Evolutionary conservation across 1,140 invertebrate genomes (phyloP).

Genomic region (Drosophila ficusphila): DNA sequence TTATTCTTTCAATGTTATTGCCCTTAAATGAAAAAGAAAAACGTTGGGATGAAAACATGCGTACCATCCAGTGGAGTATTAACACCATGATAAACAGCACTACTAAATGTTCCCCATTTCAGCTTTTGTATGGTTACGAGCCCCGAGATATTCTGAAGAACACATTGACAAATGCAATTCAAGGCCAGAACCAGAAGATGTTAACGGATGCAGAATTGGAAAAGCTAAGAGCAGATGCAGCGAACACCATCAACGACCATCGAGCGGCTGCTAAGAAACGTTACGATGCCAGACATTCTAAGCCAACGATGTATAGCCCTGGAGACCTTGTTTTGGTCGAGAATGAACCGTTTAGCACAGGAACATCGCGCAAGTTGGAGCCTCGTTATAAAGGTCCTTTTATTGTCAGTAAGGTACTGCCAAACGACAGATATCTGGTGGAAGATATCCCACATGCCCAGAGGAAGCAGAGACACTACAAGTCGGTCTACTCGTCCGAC

Average conservation of each 20-base stretch:
- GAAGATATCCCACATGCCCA: too few species aligned
- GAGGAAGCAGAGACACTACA: too few species aligned
- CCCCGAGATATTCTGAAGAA: background rate
- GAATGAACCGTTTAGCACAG: constrained; percentile 11
- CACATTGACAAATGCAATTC: background rate
- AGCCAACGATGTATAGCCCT: constrained; percentile 5
- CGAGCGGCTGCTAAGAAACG: constrained; percentile 13
- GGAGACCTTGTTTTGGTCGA: constrained; percentile 14
- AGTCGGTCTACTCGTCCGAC: too few species aligned
- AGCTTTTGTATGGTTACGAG: background rate
- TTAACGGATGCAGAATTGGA: too few species aligned
- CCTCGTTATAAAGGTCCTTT: constrained; percentile 3
- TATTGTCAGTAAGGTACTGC: too few species aligned
- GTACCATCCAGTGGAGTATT: too few species aligned
- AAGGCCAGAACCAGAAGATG: background rate
- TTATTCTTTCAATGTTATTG: background rate
- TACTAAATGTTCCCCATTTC: background rate
- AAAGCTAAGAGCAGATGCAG: too few species aligned
- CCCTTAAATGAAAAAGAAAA: background rate
- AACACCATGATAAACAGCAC: background rate
- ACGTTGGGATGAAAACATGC: too few species aligned
- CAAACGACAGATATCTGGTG: too few species aligned
- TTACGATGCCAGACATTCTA: constrained; percentile 10
- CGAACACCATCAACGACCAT: too few species aligned
- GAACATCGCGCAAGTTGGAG: constrained; percentile 21